phyloP scores from a whole-genome alignment of 1,140 invertebrate species.

The Anadara kagoshimensis region DNA sequence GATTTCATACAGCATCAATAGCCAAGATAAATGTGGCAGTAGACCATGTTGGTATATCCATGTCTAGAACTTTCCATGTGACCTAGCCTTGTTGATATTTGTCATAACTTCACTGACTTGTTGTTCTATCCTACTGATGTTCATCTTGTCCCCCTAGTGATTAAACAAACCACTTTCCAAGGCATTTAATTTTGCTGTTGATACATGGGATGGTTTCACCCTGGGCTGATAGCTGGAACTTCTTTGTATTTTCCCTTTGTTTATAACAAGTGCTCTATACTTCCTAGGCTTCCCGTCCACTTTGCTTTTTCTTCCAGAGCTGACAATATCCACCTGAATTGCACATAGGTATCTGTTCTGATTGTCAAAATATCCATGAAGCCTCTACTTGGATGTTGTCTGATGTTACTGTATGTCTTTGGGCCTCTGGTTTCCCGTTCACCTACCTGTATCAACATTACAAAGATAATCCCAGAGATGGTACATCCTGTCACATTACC shows the following conservation, averaged over 20 bases:
- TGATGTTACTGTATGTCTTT: slow-evolving; percentile 4
- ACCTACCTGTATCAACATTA: slow-evolving; percentile 5
- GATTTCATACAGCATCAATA: no score
- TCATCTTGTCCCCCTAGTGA: slow-evolving; percentile 8
- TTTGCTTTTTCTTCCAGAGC: slow-evolving; percentile 25
- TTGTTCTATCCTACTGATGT: slow-evolving; percentile 7
- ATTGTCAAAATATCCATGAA: slow-evolving; percentile 41
- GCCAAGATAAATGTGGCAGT: no score
- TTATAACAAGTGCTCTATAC: slow-evolving; percentile 1
- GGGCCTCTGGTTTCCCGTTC: slow-evolving; percentile 26
- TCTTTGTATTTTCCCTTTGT: background rate
- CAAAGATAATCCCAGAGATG: slow-evolving; percentile 15
- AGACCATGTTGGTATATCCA: slow-evolving; percentile 29
- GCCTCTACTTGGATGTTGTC: slow-evolving; percentile 24
- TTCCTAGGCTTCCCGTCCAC: slow-evolving; percentile 15
- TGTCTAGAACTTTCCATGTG: slow-evolving; percentile 27
- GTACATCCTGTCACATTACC: slow-evolving; percentile 16
- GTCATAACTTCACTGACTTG: slow-evolving; percentile 19
- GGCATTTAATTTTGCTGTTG: slow-evolving; percentile 30
- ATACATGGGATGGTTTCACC: slow-evolving; percentile 31
- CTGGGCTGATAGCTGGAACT: slow-evolving; percentile 17
- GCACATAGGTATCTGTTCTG: no score
- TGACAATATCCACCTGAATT: no score
- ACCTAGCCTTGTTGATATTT: slow-evolving; percentile 27
- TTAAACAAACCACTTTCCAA: slow-evolving; percentile 36